Conservation (phyloP, 2,113 vertebrate genomes). For the Ceuthmochares aereus region DNA sequence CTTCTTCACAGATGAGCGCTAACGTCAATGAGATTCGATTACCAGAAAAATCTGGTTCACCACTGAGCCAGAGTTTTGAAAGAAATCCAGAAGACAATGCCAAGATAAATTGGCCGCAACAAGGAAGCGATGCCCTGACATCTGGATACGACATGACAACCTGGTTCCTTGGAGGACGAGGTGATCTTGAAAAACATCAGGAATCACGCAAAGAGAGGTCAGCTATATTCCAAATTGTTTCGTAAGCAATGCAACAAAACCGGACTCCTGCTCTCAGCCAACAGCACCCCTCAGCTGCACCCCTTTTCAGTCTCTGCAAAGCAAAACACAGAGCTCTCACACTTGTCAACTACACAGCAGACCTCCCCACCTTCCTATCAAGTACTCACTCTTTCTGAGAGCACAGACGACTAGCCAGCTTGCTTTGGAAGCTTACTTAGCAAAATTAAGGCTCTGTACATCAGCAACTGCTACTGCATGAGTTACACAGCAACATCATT, state of each 20-base stretch:
- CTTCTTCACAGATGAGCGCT: background rate
- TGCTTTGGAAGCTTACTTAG: background rate
- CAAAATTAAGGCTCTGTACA: background rate
- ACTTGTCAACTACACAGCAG: fast-evolving
- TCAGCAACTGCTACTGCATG: fast-evolving
- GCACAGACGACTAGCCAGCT: background rate
- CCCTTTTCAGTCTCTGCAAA: background rate
- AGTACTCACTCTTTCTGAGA: background rate
- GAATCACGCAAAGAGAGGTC: fast-evolving
- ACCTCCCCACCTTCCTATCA: background rate
- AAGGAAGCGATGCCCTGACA: background rate
- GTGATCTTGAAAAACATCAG: background rate
- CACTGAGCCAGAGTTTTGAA: background rate
- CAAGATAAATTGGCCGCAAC: background rate
- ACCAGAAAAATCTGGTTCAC: background rate
- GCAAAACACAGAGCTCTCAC: fast-evolving
- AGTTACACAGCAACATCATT: background rate
- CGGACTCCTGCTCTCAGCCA: background rate
- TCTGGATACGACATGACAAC: background rate
- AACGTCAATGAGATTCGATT: background rate
- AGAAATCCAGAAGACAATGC: slow-evolving; percentile 14
- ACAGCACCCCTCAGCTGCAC: background rate
- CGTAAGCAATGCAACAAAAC: fast-evolving
- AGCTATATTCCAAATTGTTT: fast-evolving
- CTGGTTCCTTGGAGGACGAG: background rate